phyloP scores from a whole-genome alignment of 2,797 vertebrate species.

The Enteromius paludinosus region DNA sequence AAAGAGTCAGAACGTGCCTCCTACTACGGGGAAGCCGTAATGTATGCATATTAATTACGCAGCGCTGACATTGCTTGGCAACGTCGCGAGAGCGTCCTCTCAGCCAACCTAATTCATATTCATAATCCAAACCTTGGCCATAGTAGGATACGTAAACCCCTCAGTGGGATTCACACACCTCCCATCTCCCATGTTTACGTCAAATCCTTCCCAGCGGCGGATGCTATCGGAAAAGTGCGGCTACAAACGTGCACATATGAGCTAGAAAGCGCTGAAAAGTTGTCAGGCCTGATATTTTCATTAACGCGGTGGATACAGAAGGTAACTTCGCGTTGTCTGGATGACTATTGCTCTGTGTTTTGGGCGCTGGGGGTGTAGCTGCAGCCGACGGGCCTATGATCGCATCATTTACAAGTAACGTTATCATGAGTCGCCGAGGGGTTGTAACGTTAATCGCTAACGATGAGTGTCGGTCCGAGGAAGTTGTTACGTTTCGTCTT shows the following conservation, averaged over 20 bases:
- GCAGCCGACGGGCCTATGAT: not conserved
- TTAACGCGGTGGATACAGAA: not conserved
- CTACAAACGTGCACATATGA: not conserved
- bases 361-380: not conserved
- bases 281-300: not conserved
- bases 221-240: constrained; percentile 38
- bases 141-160: constrained; percentile 8
- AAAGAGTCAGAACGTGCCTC: not conserved
- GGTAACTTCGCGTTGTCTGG: constrained; percentile 1
- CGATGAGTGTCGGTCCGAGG: not conserved
- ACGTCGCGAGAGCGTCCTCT: not conserved
- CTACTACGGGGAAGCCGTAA: not conserved
- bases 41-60: not conserved
- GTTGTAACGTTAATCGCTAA: not conserved
- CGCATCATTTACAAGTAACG: not conserved
- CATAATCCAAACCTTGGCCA: not conserved
- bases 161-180: not conserved
- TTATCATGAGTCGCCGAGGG: not conserved
- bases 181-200: constrained; percentile 43
- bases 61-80: constrained; percentile 4
- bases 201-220: constrained; percentile 50
- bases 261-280: constrained; percentile 17
- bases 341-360: not conserved
- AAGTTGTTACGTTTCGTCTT: not conserved
- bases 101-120: not conserved